Conservation (phyloP, 2,113 vertebrate genomes). For the Hippocampus mohnikei region DNA sequence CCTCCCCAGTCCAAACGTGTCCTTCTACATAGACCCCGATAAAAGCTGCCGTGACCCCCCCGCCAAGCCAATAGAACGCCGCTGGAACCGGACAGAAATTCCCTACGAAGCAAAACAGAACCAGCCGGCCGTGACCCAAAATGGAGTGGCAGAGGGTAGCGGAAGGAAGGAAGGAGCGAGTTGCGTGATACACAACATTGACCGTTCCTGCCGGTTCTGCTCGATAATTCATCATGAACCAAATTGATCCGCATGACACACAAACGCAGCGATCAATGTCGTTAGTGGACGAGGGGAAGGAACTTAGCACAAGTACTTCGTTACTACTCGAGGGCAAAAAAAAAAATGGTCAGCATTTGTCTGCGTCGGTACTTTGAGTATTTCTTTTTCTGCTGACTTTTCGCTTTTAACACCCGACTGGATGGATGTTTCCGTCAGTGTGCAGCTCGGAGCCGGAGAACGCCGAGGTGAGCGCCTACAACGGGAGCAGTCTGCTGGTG, state of each 20-base stretch:
- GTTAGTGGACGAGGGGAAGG: not conserved
- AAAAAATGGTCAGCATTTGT: too few species aligned
- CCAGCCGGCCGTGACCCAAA: slow-evolving; percentile 21
- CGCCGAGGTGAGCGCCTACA: slow-evolving; percentile 82
- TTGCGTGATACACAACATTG: not conserved
- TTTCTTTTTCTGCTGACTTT: too few species aligned
- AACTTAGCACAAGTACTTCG: too few species aligned
- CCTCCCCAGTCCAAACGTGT: too few species aligned
- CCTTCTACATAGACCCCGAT: not conserved
- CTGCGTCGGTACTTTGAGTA: too few species aligned
- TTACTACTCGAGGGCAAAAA: too few species aligned
- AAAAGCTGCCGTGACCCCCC: not conserved
- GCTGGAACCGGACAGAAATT: not conserved
- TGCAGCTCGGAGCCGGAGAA: slow-evolving; percentile 96
- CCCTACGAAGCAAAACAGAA: not conserved
- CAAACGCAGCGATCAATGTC: not conserved
- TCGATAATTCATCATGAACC: not conserved
- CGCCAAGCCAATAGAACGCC: slow-evolving; percentile 14
- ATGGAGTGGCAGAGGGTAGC: slow-evolving; percentile 1
- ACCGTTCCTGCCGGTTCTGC: not conserved
- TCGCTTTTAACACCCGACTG: too few species aligned
- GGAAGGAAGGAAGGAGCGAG: not conserved
- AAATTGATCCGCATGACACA: not conserved
- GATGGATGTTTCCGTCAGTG: slow-evolving; percentile 65
- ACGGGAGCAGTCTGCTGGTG: slow-evolving; percentile 89